Evolutionary conservation across 2,888 invertebrate species (phyloP).

Genomic region (Platycnemis pennipes): DNA sequence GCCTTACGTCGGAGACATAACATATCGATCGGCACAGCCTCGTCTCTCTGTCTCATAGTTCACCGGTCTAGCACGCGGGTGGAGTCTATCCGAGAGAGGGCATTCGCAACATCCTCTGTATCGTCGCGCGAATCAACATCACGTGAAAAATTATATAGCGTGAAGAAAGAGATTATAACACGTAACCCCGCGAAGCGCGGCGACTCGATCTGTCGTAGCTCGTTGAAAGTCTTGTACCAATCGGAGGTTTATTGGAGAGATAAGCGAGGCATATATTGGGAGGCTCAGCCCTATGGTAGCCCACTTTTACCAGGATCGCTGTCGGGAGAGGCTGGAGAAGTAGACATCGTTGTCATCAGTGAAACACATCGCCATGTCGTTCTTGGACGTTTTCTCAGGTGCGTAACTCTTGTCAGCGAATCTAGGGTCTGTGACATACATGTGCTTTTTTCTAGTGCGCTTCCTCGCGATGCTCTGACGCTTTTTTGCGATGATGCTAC

Average conservation of each 20-base stretch:
- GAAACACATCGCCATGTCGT: background rate
- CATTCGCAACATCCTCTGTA: background rate
- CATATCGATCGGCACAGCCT: background rate
- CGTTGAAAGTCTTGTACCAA: background rate
- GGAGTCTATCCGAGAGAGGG: background rate
- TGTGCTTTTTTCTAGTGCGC: background rate
- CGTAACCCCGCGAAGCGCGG: background rate
- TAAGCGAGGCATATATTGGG: background rate
- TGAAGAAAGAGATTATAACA: background rate
- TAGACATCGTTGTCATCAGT: background rate
- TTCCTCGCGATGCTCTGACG: no score
- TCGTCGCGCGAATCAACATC: background rate
- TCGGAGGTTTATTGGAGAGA: background rate
- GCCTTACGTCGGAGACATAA: background rate
- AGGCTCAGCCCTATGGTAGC: background rate
- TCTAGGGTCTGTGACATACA: no score
- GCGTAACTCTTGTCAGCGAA: background rate
- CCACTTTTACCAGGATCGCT: background rate
- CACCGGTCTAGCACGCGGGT: background rate
- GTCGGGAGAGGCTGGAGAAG: background rate
- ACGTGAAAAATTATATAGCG: background rate
- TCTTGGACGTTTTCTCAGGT: constrained; percentile 1
- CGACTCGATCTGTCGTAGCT: background rate
- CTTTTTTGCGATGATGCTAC: no score
- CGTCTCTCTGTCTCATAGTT: background rate